Conservation (phyloP, 2,888 invertebrate species). For the Luffia ferchaultella region DNA sequence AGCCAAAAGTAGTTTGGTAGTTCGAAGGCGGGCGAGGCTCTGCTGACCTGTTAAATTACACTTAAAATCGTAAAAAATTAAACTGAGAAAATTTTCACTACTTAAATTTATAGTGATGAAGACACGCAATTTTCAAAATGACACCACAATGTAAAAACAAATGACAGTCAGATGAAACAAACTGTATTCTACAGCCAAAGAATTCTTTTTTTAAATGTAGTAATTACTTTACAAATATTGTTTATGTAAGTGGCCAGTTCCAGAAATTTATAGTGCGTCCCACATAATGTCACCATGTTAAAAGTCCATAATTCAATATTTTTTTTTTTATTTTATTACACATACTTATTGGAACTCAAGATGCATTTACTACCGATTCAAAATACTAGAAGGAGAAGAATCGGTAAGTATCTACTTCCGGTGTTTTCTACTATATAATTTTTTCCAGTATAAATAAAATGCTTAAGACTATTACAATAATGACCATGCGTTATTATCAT, state of each 20-base stretch:
- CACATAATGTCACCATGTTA: too few species aligned
- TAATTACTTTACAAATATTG: neutral
- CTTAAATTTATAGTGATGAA: neutral
- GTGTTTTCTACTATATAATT: too few species aligned
- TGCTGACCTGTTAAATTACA: neutral
- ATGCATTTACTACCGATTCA: too few species aligned
- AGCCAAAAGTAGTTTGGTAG: conserved; percentile 5
- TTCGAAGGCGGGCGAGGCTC: neutral
- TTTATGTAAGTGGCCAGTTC: neutral
- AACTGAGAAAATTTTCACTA: neutral
- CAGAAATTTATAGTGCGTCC: neutral
- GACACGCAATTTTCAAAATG: neutral
- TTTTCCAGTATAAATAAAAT: too few species aligned
- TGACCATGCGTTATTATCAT: too few species aligned
- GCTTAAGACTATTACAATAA: too few species aligned
- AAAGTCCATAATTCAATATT: too few species aligned
- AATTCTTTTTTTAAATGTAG: neutral
- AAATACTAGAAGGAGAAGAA: too few species aligned
- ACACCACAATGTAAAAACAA: neutral
- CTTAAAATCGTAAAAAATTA: neutral
- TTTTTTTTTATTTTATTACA: too few species aligned
- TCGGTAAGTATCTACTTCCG: too few species aligned
- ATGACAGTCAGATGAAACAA: neutral
- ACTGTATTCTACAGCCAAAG: neutral
- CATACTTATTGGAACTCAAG: too few species aligned